Base-by-base conservation (phyloP, 2,888 invertebrate genomes). In the Entomobrya multifasciata region DNA sequence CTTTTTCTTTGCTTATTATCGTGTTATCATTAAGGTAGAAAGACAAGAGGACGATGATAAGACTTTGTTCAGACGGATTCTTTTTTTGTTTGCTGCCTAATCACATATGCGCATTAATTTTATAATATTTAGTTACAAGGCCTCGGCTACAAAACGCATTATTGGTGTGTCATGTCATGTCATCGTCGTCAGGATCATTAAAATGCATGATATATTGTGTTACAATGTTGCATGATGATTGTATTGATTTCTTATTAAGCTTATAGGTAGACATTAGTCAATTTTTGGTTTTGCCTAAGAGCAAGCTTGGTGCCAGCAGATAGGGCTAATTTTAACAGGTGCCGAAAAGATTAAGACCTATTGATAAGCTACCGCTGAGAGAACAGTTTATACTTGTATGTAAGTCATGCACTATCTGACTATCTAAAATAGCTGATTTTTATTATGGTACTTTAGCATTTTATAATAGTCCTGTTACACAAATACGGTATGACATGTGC, bases 161-260 rank as follows among this genome's bases (percentile, higher is more conserved):
- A 52, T 76, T 76, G 17, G 74, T 41, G 30, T 76, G 74, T 76
- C 74, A 76, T 76, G 55, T 76, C 74, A 76, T 74, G 74, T 76
- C 74, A 55, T 52, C 52, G 74, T 76, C 13, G 70, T 25, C 52
- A 36, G 17, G 20, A 76, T 55, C 13, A 55, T 52, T 36, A 76
- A 30, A 55, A 55, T 25, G 57, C 25, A 22, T 57, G 13, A 57
- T 57, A 27, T 49, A 49, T 49, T 49, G 49, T 49, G 49, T 49
- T 49, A 49, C 41, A 49, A n/a, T 8, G 1, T 15, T 65, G 41
- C 30, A 20, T 13, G 22, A 2, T 30, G 25, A 15, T 15, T 13
- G 27, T 60, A 30, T 30, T 60, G 17, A 30, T 30, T 70, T 49
- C 47, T 72, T 49, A 72, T 52, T 27, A 52, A 76, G 36, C 55